Conservation (phyloP, 2,797 vertebrate species). For the Setipinna tenuifilis region DNA sequence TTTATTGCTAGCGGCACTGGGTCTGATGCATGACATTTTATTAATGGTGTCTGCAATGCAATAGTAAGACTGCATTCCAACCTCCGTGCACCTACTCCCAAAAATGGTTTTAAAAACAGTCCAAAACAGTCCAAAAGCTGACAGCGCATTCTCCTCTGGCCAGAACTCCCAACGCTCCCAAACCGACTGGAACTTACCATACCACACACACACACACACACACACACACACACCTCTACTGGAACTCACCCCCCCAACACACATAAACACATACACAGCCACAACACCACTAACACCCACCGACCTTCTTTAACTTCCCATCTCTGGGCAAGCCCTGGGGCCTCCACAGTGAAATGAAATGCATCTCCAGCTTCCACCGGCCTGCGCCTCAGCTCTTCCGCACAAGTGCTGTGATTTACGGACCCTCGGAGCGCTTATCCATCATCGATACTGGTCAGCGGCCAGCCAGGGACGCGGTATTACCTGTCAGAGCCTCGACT, state of each 20-base stretch:
- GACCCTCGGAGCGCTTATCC: conserved; percentile 22
- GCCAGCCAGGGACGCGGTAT: background rate
- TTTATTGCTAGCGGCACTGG: background rate
- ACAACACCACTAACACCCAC: background rate
- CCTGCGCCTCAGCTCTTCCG: background rate
- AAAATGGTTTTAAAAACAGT: background rate
- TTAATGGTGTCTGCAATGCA: background rate
- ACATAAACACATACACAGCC: background rate
- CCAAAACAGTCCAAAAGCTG: background rate
- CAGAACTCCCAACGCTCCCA: background rate
- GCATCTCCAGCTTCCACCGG: background rate
- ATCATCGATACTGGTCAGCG: conserved; percentile 26
- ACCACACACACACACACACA: too few species aligned
- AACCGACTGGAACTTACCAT: background rate
- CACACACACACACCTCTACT: too few species aligned
- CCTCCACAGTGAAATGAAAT: conserved; percentile 8
- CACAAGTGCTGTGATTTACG: conserved; percentile 9
- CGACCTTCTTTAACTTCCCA: too few species aligned
- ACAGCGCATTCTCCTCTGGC: background rate
- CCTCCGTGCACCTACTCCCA: background rate
- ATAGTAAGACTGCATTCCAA: background rate
- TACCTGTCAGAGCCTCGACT: background rate
- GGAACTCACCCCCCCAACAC: too few species aligned
- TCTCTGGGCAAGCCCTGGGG: too few species aligned
- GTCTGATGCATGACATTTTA: background rate